Evolutionary conservation across 2,113 vertebrate species (phyloP).

Genomic region (Polypterus senegalus): DNA sequence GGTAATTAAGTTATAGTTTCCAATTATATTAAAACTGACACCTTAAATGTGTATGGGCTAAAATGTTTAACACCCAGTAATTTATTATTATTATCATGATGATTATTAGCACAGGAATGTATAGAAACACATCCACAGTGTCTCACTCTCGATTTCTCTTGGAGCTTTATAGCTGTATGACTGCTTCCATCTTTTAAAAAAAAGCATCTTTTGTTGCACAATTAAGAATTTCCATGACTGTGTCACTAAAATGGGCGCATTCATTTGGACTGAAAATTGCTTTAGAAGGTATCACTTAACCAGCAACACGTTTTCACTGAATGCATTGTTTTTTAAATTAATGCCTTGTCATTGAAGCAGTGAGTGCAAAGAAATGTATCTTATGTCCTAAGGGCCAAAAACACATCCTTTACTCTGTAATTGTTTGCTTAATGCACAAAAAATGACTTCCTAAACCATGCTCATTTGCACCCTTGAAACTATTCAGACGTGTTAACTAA

Average conservation of each 20-base stretch:
- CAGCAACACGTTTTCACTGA: conserved; percentile 62
- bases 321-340: conserved; percentile 81
- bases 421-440: conserved; percentile 77
- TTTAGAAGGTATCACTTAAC: conserved; percentile 64
- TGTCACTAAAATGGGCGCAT: conserved; percentile 31
- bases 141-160: conserved; percentile 38
- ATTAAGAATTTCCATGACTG: conserved; percentile 46
- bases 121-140: conserved; percentile 32
- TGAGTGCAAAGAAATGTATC: conserved; percentile 64
- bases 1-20: too few species aligned
- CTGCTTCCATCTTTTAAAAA: conserved; percentile 41
- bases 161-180: conserved; percentile 37
- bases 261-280: conserved; percentile 48
- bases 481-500: conserved; percentile 81
- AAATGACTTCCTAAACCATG: conserved; percentile 63
- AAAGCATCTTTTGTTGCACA: conserved; percentile 42
- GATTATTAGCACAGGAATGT: conserved; percentile 17
- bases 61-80: too few species aligned
- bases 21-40: too few species aligned
- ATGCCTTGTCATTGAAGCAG: conserved; percentile 78
- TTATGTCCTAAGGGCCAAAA: conserved; percentile 55
- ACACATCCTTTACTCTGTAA: conserved; percentile 72
- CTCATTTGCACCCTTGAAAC: conserved; percentile 83
- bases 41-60: too few species aligned
- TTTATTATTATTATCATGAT: too few species aligned